phyloP scores from a whole-genome alignment of 2,797 vertebrate species.

The Channa striata region DNA sequence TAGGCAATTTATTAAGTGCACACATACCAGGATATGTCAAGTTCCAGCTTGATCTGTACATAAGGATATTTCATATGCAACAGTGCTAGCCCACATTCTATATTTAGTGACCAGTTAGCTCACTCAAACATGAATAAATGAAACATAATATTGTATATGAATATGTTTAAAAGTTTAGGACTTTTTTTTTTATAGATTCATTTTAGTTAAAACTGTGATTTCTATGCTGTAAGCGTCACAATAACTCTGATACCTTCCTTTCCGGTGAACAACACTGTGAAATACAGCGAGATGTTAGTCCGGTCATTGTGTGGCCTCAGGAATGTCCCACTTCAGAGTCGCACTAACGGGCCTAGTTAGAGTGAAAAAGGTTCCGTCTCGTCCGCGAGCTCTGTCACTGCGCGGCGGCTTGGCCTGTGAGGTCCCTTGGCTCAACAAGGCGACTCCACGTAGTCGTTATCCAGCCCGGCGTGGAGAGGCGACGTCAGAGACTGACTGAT shows the following conservation, averaged over 20 bases:
- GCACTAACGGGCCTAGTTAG: background rate
- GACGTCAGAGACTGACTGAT: conserved; percentile 91
- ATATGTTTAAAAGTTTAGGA: conserved; percentile 30
- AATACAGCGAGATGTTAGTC: conserved; percentile 44
- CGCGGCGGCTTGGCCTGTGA: background rate
- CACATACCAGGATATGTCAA: conserved; percentile 78
- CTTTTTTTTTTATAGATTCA: conserved; percentile 37
- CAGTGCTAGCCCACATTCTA: conserved; percentile 28
- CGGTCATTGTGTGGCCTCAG: conserved; percentile 29
- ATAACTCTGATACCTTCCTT: conserved; percentile 34
- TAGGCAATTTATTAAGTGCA: conserved; percentile 69
- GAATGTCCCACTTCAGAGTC: conserved; percentile 35
- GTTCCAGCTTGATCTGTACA: conserved; percentile 87
- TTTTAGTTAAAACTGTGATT: conserved; percentile 42
- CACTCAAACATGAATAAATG: conserved; percentile 23
- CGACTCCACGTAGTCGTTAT: conserved; percentile 98
- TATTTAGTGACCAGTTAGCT: conserved; percentile 34
- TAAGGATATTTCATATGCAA: conserved; percentile 32
- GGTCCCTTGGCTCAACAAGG: conserved; percentile 87
- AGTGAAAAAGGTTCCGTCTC: conserved; percentile 17
- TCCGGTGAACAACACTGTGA: conserved; percentile 14
- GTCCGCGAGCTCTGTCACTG: background rate
- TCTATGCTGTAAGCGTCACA: conserved; percentile 49
- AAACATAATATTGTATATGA: conserved; percentile 36
- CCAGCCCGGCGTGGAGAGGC: conserved; percentile 88